A percentile compares a stretch with the other conserved stretches of the same genome.
Conservation (phyloP, 2,888 invertebrate genomes). For the Athrips mouffetella region DNA sequence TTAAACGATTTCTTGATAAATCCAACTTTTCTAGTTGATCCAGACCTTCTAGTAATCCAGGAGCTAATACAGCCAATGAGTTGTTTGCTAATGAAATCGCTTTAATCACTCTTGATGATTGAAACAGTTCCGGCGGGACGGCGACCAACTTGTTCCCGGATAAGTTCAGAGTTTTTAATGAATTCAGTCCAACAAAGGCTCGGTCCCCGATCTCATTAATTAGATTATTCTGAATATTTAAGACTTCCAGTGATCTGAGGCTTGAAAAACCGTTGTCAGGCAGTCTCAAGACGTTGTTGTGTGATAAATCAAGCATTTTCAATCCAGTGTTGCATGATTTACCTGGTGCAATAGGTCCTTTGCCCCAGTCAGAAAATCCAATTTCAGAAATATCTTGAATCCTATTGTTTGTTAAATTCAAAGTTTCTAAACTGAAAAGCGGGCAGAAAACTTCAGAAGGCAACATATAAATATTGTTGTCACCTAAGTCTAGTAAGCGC, state of each 20-base stretch:
- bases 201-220: constrained; percentile 86
- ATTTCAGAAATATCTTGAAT: constrained; percentile 87
- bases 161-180: constrained; percentile 85
- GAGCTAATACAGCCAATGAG: constrained; percentile 86
- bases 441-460: constrained; percentile 86
- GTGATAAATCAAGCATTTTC: constrained; percentile 84
- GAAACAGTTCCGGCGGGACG: constrained; percentile 88
- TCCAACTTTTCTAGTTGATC: constrained; percentile 86
- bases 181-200: constrained; percentile 83
- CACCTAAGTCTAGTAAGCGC: constrained; percentile 82
- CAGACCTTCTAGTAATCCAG: constrained; percentile 85
- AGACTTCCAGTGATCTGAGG: constrained; percentile 82
- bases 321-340: constrained; percentile 84
- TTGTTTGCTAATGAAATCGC: constrained; percentile 88
- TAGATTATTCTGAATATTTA: constrained; percentile 87
- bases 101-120: constrained; percentile 82
- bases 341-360: constrained; percentile 81
- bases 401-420: constrained; percentile 87
- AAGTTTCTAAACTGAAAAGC: constrained; percentile 80
- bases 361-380: constrained; percentile 86
- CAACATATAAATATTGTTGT: constrained; percentile 87
- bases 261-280: constrained; percentile 85
- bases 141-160: constrained; percentile 88
- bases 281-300: constrained; percentile 83
- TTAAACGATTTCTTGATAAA: constrained; percentile 84